These are phyloP conservation scores for Todiramphus chloris DNA, from an alignment of 2,113 vertebrate genomes.

Conservation along the genomic window DNA sequence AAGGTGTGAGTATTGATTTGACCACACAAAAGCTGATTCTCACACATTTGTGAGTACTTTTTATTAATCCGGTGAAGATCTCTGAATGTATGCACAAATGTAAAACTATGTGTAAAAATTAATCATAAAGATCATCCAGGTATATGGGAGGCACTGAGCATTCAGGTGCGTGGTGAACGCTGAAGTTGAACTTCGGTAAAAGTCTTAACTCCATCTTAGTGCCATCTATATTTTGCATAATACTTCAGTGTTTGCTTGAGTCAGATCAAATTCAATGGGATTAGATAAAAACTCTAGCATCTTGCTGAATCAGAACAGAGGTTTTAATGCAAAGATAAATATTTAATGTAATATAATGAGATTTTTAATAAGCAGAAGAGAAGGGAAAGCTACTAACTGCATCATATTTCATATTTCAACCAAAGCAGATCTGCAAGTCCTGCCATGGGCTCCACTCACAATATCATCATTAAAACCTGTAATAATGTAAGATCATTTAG, in stretches of 20 bases:
- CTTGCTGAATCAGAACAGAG: slow-evolving; percentile 12
- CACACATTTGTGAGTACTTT: background rate
- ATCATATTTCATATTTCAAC: slow-evolving; percentile 4
- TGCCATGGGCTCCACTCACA: background rate
- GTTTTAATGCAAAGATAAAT: slow-evolving; percentile 41
- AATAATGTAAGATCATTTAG: background rate
- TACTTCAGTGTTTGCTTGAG: background rate
- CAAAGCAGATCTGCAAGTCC: background rate
- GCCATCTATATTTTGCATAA: background rate
- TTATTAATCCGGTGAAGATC: background rate
- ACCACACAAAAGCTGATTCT: background rate
- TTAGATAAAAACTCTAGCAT: background rate
- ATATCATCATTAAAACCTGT: background rate
- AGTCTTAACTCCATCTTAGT: background rate
- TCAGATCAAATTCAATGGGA: background rate
- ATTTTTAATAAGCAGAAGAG: background rate
- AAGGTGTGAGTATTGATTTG: background rate
- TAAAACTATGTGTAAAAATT: background rate
- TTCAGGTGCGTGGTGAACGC: background rate
- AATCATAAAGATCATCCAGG: background rate
- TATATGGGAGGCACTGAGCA: background rate
- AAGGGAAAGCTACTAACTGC: background rate
- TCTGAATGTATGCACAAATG: background rate
- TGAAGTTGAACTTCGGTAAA: background rate
- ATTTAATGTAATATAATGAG: slow-evolving; percentile 13